These are phyloP conservation scores for Xanthia togata DNA, from an alignment of 2,888 invertebrate species.

Conservation along the genomic window DNA sequence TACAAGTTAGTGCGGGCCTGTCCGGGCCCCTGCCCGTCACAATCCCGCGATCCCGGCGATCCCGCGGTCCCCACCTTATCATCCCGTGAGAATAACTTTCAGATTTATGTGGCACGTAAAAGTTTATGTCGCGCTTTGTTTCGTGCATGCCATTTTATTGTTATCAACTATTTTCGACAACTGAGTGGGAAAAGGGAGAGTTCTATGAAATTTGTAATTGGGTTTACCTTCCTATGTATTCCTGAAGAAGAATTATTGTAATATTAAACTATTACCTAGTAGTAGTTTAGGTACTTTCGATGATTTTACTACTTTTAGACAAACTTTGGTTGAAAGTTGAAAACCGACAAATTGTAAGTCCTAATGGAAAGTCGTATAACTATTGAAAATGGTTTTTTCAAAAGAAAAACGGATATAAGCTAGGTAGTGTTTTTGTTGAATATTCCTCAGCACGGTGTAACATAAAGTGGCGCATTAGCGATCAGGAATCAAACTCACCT, in stretches of 20 bases:
- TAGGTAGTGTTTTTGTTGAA: not conserved
- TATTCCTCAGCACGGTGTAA: not conserved
- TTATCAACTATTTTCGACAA: conserved; percentile 71
- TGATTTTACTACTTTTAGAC: not conserved
- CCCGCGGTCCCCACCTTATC: conserved; percentile 83
- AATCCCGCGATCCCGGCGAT: conserved; percentile 75
- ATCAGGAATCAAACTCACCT: not conserved
- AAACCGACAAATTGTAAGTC: not conserved
- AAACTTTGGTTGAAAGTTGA: not conserved
- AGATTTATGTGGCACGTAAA: conserved; percentile 89
- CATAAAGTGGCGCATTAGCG: not conserved
- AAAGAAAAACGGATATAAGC: not conserved
- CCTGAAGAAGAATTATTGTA: not conserved
- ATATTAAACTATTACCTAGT: not conserved
- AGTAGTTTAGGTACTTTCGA: not conserved
- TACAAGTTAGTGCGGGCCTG: conserved; percentile 61
- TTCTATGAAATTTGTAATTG: conserved; percentile 51
- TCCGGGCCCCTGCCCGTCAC: conserved; percentile 61
- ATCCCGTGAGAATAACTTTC: conserved; percentile 89
- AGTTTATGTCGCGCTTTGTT: conserved; percentile 88
- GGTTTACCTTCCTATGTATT: not conserved
- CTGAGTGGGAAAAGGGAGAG: conserved; percentile 52
- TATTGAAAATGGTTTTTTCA: not conserved
- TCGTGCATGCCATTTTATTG: conserved; percentile 76
- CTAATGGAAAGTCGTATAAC: not conserved